Evolutionary conservation across 2,113 vertebrate species (phyloP).

Genomic region (Procavia capensis): DNA sequence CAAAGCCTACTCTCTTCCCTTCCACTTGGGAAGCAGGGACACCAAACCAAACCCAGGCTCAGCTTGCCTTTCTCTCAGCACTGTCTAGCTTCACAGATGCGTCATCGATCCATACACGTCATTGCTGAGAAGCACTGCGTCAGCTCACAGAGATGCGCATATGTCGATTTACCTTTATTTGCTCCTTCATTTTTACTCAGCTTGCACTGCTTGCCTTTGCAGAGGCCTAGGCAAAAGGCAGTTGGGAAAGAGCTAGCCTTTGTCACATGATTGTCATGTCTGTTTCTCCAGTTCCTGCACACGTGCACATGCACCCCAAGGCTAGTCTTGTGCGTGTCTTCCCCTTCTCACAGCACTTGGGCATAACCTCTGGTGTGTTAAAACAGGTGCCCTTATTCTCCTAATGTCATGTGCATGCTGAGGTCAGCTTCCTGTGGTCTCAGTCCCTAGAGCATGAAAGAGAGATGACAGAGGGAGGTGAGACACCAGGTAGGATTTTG

Average conservation of each 20-base stretch:
- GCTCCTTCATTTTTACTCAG: background rate
- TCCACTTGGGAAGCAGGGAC: background rate
- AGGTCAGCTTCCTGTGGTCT: too few species aligned
- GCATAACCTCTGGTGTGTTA: background rate
- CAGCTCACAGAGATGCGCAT: background rate
- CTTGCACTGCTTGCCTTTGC: background rate
- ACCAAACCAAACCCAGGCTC: background rate
- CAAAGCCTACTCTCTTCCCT: background rate
- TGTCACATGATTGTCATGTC: background rate
- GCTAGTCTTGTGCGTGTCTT: background rate
- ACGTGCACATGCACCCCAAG: background rate
- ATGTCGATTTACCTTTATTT: background rate
- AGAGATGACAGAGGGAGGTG: background rate
- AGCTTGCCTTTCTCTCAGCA: background rate
- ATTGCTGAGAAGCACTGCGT: background rate
- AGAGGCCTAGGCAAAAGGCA: background rate
- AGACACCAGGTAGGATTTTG: background rate
- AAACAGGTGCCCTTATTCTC: background rate
- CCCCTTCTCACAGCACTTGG: background rate
- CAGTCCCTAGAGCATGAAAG: background rate
- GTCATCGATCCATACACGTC: fast-evolving
- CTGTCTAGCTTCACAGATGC: fast-evolving
- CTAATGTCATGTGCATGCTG: fast-evolving
- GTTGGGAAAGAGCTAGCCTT: background rate
- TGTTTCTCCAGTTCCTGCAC: background rate